A percentile compares a stretch with the other conserved stretches of the same genome.
These are phyloP conservation scores for Pelusios castaneus DNA, from an alignment of 2,113 vertebrate genomes.

Conservation along the genomic window DNA sequence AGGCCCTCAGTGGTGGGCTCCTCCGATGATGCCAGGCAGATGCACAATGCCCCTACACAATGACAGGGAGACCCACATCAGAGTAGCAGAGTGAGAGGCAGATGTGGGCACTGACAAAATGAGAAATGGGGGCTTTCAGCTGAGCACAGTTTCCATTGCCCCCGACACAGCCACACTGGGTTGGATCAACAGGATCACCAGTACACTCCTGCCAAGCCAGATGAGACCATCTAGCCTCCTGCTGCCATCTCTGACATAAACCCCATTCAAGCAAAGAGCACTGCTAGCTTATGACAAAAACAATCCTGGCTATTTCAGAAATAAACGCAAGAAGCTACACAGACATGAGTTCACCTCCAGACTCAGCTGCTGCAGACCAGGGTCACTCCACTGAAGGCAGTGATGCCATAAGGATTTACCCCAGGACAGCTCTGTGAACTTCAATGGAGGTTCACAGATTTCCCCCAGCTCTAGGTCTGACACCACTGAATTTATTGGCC, in stretches of 20 bases:
- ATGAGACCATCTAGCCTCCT: background rate
- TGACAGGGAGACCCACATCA: conserved; percentile 27
- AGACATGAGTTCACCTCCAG: background rate
- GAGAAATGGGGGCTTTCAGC: background rate
- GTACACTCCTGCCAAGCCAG: background rate
- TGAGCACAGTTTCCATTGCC: background rate
- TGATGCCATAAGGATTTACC: background rate
- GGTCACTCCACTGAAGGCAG: background rate
- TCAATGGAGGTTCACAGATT: background rate
- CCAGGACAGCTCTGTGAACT: background rate
- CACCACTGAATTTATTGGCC: background rate
- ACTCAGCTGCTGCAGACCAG: background rate
- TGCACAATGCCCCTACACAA: conserved; percentile 68
- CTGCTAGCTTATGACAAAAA: background rate
- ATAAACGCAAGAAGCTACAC: background rate
- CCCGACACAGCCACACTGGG: background rate
- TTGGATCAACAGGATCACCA: background rate
- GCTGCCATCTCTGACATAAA: background rate
- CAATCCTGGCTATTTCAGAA: background rate
- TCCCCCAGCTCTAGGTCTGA: background rate
- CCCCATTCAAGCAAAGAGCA: background rate
- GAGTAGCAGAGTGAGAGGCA: background rate
- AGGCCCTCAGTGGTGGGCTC: conserved; percentile 73
- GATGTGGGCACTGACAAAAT: background rate
- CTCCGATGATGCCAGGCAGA: conserved; percentile 59